phyloP scores from a whole-genome alignment of 2,888 invertebrate genomes.

The Pegoplata infirma region DNA sequence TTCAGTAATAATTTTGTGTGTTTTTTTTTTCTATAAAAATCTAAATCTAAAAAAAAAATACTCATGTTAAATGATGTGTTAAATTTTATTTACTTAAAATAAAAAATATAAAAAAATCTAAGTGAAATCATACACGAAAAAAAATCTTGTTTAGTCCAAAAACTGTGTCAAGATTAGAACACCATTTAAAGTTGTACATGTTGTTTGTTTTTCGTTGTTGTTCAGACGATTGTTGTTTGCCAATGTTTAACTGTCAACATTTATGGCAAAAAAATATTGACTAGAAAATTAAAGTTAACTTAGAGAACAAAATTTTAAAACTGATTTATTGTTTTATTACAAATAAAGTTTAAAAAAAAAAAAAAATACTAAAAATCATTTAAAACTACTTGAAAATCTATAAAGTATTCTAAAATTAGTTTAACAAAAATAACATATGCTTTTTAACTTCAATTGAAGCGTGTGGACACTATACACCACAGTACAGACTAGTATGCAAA shows the following conservation, averaged over 20 bases:
- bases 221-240: conserved; percentile 2
- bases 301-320: conserved; percentile 12
- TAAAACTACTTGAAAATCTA: conserved; percentile 1
- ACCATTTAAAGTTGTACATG: conserved; percentile 51
- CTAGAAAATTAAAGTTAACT: conserved; percentile 15
- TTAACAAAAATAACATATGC: conserved; percentile 2
- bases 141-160: conserved; percentile 6
- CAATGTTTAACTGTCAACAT: conserved; percentile 47
- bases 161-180: conserved; percentile 59
- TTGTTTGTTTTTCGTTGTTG: conserved; percentile 27
- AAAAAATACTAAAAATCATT: background rate
- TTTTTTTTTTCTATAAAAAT: background rate
- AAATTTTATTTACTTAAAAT: background rate
- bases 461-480: no score
- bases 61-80: conserved; percentile 1
- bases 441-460: background rate
- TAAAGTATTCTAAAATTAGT: no score
- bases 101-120: background rate
- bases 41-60: background rate
- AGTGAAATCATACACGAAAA: background rate
- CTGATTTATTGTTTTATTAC: conserved; percentile 25
- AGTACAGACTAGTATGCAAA: no score
- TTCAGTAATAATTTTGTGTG: background rate
- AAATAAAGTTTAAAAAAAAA: background rate
- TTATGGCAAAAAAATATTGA: conserved; percentile 39